Evolutionary conservation across 1,140 invertebrate genomes (phyloP).

Genomic region (Megathymus violae): DNA sequence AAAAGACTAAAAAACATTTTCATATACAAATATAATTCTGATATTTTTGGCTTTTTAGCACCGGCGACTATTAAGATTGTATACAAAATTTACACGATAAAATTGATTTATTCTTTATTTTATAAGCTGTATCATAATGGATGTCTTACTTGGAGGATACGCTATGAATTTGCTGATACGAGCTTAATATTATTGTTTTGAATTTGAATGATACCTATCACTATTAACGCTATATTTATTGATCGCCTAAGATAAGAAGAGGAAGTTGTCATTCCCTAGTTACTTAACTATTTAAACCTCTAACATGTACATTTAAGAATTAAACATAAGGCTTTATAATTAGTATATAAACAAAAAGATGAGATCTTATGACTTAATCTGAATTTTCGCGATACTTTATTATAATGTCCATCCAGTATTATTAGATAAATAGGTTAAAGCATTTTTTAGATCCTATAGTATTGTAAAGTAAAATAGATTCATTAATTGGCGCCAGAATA

Average conservation of each 20-base stretch:
- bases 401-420: conserved; percentile 82
- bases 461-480: conserved; percentile 65
- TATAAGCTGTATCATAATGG: conserved; percentile 5
- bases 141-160: conserved; percentile 18
- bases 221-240: conserved; percentile 41
- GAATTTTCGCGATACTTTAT: conserved; percentile 77
- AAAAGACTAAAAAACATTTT: conserved; percentile 29
- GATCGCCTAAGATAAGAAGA: conserved; percentile 57
- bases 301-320: conserved; percentile 57
- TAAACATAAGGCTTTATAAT: conserved; percentile 71
- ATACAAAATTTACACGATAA: conserved; percentile 18
- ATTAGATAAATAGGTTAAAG: conserved; percentile 75
- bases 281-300: conserved; percentile 62
- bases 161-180: conserved; percentile 46
- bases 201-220: conserved; percentile 45
- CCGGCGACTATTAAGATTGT: conserved; percentile 12
- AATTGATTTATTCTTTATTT: conserved; percentile 14
- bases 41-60: conserved; percentile 29
- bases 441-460: conserved; percentile 73
- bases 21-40: conserved; percentile 17
- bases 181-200: conserved; percentile 61
- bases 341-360: conserved; percentile 76
- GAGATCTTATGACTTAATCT: conserved; percentile 79
- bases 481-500: conserved; percentile 59
- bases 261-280: conserved; percentile 51